A percentile compares a stretch with the other conserved stretches of the same genome.
These are phyloP conservation scores for Sinhomidia bicolor DNA, from an alignment of 2,888 invertebrate genomes.

Conservation along the genomic window DNA sequence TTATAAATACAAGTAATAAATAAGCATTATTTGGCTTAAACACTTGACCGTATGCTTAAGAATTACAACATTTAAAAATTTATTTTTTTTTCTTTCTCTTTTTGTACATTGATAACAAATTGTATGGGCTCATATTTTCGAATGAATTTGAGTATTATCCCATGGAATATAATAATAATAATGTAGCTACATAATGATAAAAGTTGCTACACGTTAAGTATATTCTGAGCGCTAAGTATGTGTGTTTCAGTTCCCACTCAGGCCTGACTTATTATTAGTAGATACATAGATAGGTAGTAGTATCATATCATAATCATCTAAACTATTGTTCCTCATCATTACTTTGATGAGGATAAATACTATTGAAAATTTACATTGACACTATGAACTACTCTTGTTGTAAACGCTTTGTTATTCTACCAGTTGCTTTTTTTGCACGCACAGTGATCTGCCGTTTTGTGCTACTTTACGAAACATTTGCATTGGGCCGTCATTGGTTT, in stretches of 20 bases:
- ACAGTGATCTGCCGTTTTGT: background rate
- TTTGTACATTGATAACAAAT: background rate
- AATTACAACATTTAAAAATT: slow-evolving; percentile 3
- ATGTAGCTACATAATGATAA: background rate
- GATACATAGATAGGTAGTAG: too few species aligned
- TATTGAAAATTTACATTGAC: background rate
- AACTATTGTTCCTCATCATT: too few species aligned
- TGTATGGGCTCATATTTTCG: background rate
- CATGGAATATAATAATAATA: background rate
- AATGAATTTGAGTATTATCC: background rate
- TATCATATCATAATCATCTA: too few species aligned
- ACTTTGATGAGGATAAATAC: background rate
- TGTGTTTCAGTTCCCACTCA: too few species aligned
- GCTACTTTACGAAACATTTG: background rate
- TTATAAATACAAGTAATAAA: too few species aligned
- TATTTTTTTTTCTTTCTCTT: background rate
- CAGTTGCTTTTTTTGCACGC: background rate
- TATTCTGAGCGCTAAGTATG: too few species aligned
- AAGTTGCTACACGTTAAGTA: too few species aligned
- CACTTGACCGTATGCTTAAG: too few species aligned
- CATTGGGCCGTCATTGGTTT: slow-evolving; percentile 60
- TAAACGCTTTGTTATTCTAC: background rate
- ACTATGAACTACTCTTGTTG: too few species aligned
- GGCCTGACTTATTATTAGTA: too few species aligned
- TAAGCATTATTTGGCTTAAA: too few species aligned